Conservation (phyloP, 2,888 invertebrate species). For the Brachylomia viminalis region DNA sequence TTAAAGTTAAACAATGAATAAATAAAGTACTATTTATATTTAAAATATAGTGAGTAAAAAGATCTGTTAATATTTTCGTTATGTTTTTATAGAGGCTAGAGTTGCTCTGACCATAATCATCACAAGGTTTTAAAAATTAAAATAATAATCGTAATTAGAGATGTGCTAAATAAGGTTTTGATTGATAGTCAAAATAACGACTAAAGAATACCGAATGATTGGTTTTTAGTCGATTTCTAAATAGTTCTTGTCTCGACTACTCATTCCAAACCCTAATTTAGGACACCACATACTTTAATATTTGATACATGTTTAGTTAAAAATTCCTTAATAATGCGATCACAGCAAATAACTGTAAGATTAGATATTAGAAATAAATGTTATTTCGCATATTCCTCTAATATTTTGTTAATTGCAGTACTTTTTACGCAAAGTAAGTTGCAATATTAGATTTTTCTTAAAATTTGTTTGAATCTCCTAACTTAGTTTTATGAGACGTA, state of each 20-base stretch:
- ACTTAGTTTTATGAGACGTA: slow-evolving; percentile 1
- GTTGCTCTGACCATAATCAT: slow-evolving; percentile 25
- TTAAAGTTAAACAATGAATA: slow-evolving; percentile 64
- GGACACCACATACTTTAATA: slow-evolving; percentile 32
- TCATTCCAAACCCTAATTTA: slow-evolving; percentile 22
- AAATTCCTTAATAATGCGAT: slow-evolving; percentile 55
- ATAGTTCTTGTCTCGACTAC: not conserved
- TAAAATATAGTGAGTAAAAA: slow-evolving; percentile 63
- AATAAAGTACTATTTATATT: slow-evolving; percentile 67
- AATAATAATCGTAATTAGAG: slow-evolving; percentile 29
- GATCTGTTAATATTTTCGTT: slow-evolving; percentile 61
- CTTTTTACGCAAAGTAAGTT: slow-evolving; percentile 31
- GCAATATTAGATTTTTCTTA: slow-evolving; percentile 18
- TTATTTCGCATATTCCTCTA: slow-evolving; percentile 58
- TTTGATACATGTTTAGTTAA: slow-evolving; percentile 29
- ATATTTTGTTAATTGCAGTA: slow-evolving; percentile 41
- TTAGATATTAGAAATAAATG: slow-evolving; percentile 58
- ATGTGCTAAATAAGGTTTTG: slow-evolving; percentile 29
- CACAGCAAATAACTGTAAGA: slow-evolving; percentile 56
- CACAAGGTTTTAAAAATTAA: slow-evolving; percentile 54
- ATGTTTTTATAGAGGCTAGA: slow-evolving; percentile 15
- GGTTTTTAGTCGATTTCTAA: slow-evolving; percentile 18
- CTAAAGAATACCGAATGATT: not conserved
- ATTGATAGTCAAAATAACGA: slow-evolving; percentile 14
- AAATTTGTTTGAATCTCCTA: slow-evolving; percentile 5